Percentiles rank a stretch among this genome's conserved stretches.
phyloP scores from a whole-genome alignment of 2,888 invertebrate species.

The Colletes collaris region DNA sequence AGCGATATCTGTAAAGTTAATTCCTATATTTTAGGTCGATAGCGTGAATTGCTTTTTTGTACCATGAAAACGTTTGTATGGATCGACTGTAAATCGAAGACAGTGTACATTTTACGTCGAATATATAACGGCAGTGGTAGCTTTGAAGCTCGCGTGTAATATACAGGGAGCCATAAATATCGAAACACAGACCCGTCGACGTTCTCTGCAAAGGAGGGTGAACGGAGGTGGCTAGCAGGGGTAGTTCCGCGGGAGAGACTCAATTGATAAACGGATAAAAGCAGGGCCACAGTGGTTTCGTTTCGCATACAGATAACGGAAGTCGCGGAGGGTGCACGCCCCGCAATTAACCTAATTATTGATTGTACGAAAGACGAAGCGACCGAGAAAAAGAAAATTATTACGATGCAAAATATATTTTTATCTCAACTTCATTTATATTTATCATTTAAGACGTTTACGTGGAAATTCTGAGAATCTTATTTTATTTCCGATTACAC shows the following conservation, averaged over 20 bases:
- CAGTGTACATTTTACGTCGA: conserved; percentile 57
- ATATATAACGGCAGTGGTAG: conserved; percentile 56
- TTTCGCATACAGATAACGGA: conserved; percentile 43
- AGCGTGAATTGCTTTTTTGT: too few species aligned
- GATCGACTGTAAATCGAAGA: conserved; percentile 56
- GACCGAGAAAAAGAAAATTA: not conserved
- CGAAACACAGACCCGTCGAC: conserved; percentile 75
- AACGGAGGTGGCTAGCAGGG: conserved; percentile 57
- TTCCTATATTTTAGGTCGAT: too few species aligned
- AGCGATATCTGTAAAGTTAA: too few species aligned
- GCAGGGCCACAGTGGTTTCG: conserved; percentile 53
- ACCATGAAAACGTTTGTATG: conserved; percentile 10
- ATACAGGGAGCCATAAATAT: conserved; percentile 75
- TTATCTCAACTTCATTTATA: too few species aligned
- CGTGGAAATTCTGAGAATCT: too few species aligned
- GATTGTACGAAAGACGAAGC: not conserved
- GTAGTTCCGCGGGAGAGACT: conserved; percentile 69
- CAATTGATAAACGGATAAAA: conserved; percentile 80
- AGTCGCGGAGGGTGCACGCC: conserved; percentile 18
- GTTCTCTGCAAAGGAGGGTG: conserved; percentile 69
- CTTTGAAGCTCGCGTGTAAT: conserved; percentile 59
- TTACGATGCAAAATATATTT: too few species aligned
- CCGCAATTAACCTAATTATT: conserved; percentile 60
- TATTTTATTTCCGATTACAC: too few species aligned
- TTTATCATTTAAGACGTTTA: too few species aligned